Evolutionary conservation across 2,888 invertebrate species (phyloP), one percentile per base, ranked within the genome.

Genomic region (Lottia gigantea): DNA sequence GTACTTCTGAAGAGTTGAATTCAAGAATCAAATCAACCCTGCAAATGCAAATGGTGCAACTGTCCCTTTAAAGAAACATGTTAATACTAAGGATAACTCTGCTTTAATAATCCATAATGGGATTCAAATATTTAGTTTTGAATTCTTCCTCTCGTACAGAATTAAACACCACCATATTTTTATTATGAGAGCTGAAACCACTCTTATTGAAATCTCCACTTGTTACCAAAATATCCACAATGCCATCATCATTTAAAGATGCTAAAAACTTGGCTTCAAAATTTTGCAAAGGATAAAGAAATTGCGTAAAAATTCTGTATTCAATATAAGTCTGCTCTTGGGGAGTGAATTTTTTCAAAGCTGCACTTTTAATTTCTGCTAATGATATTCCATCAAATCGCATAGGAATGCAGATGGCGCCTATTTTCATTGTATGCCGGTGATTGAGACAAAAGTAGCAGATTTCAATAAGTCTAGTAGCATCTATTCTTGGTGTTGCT

Each of bases 401-500:
- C n/a, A 80, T 71, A 8, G 78, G 78, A 4, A 82, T 80, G 65
- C 77, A 82, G 55, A 85, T 73, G 11, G 79, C 79, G 26, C 81
- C 83, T 12, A 86, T 70, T 47, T 74, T 76, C 46, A 83, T 83
- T 12, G 78, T 80, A 7, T 78, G 66, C 15, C 76, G 76, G 67
- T 83, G 75, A 25, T 79, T 74, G 12, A 85, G 74, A 61, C 80
- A 76, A 16, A 85, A 74, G 45, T 80, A 76, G 63, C 84, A 82
- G 16, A 87, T 71, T 69, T 86, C 85, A 25, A 71, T 69, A 16
- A 86, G 78, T 23, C 86, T 77, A 40, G 74, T 74, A 0, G 72
- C 66, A 74, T 87, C 87, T n/a, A 87, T 76, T 40, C 75, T 74
- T 19, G 85, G 82, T 8, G 85, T 81, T 40, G 81, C 83, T n/a